Percentiles rank a stretch among this genome's conserved stretches.
phyloP scores from a whole-genome alignment of 1,140 invertebrate genomes.

The Anadara kagoshimensis region DNA sequence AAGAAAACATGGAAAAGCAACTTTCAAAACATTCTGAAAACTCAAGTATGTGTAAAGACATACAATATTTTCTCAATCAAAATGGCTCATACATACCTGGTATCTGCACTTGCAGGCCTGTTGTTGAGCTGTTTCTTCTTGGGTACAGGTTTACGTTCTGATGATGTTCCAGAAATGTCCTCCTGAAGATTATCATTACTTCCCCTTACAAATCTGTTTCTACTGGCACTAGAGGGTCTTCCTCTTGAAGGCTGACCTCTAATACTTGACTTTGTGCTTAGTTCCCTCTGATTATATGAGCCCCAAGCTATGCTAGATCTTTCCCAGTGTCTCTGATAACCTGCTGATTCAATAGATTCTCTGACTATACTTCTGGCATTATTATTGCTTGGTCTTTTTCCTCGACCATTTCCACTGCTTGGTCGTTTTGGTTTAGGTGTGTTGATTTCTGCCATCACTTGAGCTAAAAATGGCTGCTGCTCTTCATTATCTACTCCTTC shows the following conservation, averaged over 20 bases:
- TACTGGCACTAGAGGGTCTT: conserved; percentile 30
- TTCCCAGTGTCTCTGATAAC: conserved; percentile 55
- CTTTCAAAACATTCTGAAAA: not conserved
- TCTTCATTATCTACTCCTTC: not conserved
- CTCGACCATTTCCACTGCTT: conserved; percentile 3
- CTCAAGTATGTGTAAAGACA: not conserved
- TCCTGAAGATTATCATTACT: too few relatives aligned
- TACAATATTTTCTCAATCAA: too few relatives aligned
- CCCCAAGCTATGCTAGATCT: conserved; percentile 61
- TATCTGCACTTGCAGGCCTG: conserved; percentile 51
- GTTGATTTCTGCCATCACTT: conserved; percentile 16
- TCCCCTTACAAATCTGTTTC: conserved; percentile 5
- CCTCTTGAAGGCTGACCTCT: not conserved
- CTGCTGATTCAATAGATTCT: conserved; percentile 42
- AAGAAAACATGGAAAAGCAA: too few relatives aligned
- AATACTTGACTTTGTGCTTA: conserved; percentile 47
- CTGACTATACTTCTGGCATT: conserved; percentile 40
- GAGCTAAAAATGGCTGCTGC: conserved; percentile 25
- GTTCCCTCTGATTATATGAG: conserved; percentile 52
- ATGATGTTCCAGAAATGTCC: too few relatives aligned
- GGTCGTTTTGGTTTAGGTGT: conserved; percentile 25
- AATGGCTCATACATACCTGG: not conserved
- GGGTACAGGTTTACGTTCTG: not conserved
- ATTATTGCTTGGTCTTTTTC: conserved; percentile 2
- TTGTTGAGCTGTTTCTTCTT: not conserved